Evolutionary conservation across 2,888 invertebrate species (phyloP), one percentile per base, ranked within the genome.

Genomic region (Trichogramma dendrolimi): DNA sequence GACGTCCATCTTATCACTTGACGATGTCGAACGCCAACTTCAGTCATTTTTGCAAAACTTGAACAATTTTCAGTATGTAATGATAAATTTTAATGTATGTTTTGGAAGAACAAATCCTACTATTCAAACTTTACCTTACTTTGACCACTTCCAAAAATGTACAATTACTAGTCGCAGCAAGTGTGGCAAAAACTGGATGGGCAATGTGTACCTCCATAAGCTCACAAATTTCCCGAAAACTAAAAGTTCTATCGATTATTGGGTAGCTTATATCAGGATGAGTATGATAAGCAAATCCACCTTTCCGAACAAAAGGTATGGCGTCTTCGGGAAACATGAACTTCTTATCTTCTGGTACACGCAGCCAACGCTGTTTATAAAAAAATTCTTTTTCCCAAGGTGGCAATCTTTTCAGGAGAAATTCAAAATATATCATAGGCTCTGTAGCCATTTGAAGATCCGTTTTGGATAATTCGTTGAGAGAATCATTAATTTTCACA

Each of bases 401-500:
- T 69, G 72, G 46, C 39, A 47, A 11, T 41, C 42, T 43, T 39
- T 54, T 58, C 5, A 54, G 57, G 40, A 72, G 70, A 51, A 68
- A 73, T 5, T 71, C 70, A 4, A 73, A 62, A 55, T 72, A 71
- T 1, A 71, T 64, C 40, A 71, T 70, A 10, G 71, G 71, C 41
- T 75, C 76, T 0, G 73, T 72, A 4, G 69, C 72, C 4, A 76
- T 65, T 50, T 63, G 66, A n/a, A 76, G 53, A 39, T 70, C 65
- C 44, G 72, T 73, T 11, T 69, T 67, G 1, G 71, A 69, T 6
- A 76, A 69, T 27, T 72, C 69, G 4, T 71, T 68, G 3, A 76
- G 65, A 1, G 74, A 75, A 66, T 76, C 76, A 49, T 76, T 75
- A 68, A 76, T 74, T 68, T 73, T 75, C 4, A 71, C 71, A 4